These are phyloP conservation scores for Alectura lathami DNA, from an alignment of 2,113 vertebrate genomes.

Conservation along the genomic window DNA sequence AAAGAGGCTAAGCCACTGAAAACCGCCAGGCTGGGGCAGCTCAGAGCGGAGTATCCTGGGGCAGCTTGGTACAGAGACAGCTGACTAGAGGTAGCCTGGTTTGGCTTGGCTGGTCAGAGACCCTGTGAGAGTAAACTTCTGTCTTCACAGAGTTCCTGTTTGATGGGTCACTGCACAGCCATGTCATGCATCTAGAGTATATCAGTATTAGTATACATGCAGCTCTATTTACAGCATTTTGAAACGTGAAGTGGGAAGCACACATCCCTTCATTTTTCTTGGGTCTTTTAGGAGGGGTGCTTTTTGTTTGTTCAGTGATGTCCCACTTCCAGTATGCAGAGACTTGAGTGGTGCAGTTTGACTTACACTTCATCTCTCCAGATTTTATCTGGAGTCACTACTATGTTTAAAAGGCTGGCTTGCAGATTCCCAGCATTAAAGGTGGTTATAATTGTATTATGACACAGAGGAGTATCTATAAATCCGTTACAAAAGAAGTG, in stretches of 20 bases:
- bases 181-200: rapidly evolving
- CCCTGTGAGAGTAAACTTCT: neutral
- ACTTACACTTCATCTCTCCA: neutral
- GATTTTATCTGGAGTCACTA: neutral
- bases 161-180: neutral
- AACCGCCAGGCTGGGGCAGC: neutral
- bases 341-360: neutral
- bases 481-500: neutral
- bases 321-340: neutral
- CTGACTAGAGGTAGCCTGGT: neutral
- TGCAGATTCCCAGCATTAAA: neutral
- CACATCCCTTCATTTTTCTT: neutral
- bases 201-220: neutral
- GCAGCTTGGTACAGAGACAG: neutral
- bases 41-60: neutral
- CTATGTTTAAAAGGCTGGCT: neutral
- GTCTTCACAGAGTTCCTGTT: neutral
- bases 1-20: neutral
- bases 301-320: neutral
- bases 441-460: neutral
- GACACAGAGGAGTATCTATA: neutral
- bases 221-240: neutral
- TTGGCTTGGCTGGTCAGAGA: neutral
- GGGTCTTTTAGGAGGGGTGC: neutral
- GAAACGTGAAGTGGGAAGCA: neutral